Conservation (phyloP, 2,113 vertebrate genomes). For the Mesitornis unicolor region DNA sequence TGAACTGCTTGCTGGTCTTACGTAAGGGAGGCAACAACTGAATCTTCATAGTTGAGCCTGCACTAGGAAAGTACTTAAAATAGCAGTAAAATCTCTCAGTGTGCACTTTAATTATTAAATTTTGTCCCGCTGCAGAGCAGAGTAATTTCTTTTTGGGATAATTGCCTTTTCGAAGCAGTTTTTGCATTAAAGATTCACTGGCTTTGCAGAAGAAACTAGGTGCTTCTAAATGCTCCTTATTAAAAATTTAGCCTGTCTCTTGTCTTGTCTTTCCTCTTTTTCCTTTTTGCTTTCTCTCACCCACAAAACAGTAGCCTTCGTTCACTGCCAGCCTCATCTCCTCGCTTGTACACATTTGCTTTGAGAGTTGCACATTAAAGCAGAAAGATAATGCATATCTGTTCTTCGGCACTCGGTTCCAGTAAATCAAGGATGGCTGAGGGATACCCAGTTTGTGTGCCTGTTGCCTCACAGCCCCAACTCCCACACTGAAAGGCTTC, state of each 20-base stretch:
- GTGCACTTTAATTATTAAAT: slow-evolving; percentile 53
- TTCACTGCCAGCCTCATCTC: neutral
- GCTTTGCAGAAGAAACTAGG: slow-evolving; percentile 31
- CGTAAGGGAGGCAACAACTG: neutral
- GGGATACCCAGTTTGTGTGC: neutral
- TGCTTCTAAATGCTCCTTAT: slow-evolving; percentile 41
- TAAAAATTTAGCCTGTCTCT: slow-evolving; percentile 42
- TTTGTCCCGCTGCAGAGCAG: slow-evolving; percentile 20
- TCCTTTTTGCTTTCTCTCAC: neutral
- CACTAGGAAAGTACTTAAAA: slow-evolving; percentile 50
- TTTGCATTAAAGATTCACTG: slow-evolving; percentile 61
- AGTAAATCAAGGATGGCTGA: neutral
- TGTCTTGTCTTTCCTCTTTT: neutral
- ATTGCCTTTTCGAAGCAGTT: slow-evolving; percentile 43
- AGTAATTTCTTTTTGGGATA: slow-evolving; percentile 52
- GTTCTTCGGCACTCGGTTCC: neutral
- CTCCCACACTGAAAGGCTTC: neutral
- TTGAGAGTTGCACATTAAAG: neutral
- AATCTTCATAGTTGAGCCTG: neutral
- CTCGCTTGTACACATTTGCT: neutral
- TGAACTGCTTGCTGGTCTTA: neutral
- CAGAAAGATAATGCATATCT: neutral
- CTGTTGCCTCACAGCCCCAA: neutral
- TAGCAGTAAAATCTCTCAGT: slow-evolving; percentile 41
- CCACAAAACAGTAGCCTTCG: neutral